Conservation (phyloP, 2,797 vertebrate genomes). For the Cetoscarus ocellatus region DNA sequence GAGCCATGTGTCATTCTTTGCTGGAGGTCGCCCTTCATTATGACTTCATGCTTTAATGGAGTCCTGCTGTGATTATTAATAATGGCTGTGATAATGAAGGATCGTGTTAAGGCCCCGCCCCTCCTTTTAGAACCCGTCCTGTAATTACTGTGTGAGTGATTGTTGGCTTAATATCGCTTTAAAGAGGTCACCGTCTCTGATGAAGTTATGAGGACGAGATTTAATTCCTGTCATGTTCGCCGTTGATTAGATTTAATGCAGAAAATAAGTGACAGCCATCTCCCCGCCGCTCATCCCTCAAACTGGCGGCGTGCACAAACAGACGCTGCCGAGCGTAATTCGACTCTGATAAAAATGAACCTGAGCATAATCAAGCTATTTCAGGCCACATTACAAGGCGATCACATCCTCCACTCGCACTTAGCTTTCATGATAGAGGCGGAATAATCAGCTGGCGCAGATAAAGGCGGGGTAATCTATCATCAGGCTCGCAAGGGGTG, state of each 20-base stretch:
- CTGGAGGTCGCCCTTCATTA: slow-evolving; percentile 48
- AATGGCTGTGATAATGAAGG: slow-evolving; percentile 31
- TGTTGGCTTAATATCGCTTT: slow-evolving; percentile 43
- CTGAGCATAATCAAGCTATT: slow-evolving; percentile 62
- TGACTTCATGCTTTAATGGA: slow-evolving; percentile 20
- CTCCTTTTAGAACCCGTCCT: slow-evolving; percentile 14
- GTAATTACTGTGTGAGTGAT: slow-evolving; percentile 48
- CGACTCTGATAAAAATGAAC: slow-evolving; percentile 46
- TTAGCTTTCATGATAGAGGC: slow-evolving; percentile 48
- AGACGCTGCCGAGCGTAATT: slow-evolving; percentile 37
- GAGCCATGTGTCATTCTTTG: slow-evolving; percentile 30
- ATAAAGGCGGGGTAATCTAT: slow-evolving; percentile 79
- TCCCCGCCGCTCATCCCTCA: slow-evolving; percentile 14
- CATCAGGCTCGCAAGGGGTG: slow-evolving; percentile 53
- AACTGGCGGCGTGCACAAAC: slow-evolving; percentile 12
- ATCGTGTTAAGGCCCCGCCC: slow-evolving; percentile 14
- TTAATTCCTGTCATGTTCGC: slow-evolving; percentile 35
- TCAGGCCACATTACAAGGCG: slow-evolving; percentile 54
- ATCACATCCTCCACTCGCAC: slow-evolving; percentile 43
- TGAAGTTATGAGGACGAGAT: slow-evolving; percentile 23
- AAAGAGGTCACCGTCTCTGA: slow-evolving; percentile 30
- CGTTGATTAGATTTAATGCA: slow-evolving; percentile 33
- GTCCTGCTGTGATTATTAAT: slow-evolving; percentile 42
- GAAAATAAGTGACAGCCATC: slow-evolving; percentile 1
- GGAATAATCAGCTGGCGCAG: slow-evolving; percentile 74